phyloP scores from a whole-genome alignment of 2,113 vertebrate genomes.

The Nematolebias whitei region DNA sequence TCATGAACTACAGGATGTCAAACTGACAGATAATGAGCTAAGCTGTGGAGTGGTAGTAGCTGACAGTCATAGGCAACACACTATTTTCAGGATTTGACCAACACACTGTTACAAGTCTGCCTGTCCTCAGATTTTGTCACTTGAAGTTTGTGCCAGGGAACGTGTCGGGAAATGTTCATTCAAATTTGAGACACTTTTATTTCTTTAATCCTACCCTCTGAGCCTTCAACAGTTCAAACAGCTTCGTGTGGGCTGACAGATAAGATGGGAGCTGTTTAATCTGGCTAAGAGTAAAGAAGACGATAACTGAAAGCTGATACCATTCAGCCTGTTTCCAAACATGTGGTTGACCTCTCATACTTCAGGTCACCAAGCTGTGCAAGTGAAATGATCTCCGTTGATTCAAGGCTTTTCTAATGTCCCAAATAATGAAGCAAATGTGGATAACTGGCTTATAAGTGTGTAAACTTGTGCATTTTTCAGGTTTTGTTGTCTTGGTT shows the following conservation, averaged over 20 bases:
- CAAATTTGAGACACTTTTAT: not conserved
- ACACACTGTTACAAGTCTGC: no score
- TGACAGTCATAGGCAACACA: no score
- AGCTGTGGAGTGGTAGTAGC: no score
- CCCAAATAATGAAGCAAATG: constrained; percentile 14
- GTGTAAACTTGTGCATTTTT: constrained; percentile 14
- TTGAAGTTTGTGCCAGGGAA: no score
- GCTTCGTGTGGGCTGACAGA: constrained; percentile 16
- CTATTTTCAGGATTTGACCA: no score
- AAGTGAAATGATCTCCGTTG: not conserved
- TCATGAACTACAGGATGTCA: no score
- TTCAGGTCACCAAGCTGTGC: constrained; percentile 33
- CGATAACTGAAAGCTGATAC: constrained; percentile 31
- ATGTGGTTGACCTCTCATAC: constrained; percentile 35
- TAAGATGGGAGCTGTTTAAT: constrained; percentile 17
- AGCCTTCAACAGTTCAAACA: constrained; percentile 24
- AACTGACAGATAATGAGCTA: no score
- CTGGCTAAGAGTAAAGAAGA: constrained; percentile 9
- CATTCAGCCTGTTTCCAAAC: constrained; percentile 26
- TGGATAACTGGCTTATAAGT: not conserved
- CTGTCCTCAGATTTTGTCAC: no score
- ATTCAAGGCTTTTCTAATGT: constrained; percentile 3
- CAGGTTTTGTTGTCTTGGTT: not conserved
- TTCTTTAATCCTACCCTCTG: constrained; percentile 11
- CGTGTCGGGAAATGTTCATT: no score